Evolutionary conservation across 1,140 invertebrate genomes (phyloP), one percentile per base, ranked within the genome.

Genomic region (Oryzaephilus surinamensis): DNA sequence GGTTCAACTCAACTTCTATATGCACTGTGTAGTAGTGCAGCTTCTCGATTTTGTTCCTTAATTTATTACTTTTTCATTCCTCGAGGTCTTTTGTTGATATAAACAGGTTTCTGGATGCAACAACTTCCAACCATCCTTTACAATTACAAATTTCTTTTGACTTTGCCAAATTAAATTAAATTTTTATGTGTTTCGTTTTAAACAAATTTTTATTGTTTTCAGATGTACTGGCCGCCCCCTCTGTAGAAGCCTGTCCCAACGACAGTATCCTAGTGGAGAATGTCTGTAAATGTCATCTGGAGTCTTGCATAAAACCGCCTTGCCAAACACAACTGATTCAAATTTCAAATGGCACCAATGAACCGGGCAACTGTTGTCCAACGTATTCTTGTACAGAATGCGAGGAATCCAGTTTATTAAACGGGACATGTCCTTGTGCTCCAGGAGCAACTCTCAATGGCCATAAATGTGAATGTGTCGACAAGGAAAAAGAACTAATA

Each of bases 341-440:
- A 3, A 32, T 41, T 5, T 18, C 20, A 8, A 51, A 52, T 23
- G 43, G 41, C 11, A 46, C 37, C 24, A 36, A 45, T 23, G 28
- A 32, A 7, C 54, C 56, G 6, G 54, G 54, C 19, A n/a, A 11
- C 4, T 60, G 58, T 37, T 60, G 58, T 28, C 52, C 58, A 0
- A 40, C 32, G 6, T 58, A 60, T 30, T 43, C 39, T 6, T 60
- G 58, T 37, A 45, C 38, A 18, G 47, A 48, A 13, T 60, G 58
- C 37, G 38, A 38, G n/a, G 41, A 45, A 10, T 48, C 50, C 13
- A 43, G 39, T 16, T 34, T 52, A 12, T 40, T 51, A 4, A 43
- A 56, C 13, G 55, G 51, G 3, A 48, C 40, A 33, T 60, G 58
- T 32, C 48, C 50, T n/a, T 60, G 58, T 32, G 54, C 48, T 3